Evolutionary conservation across 1,140 invertebrate species (phyloP).

Genomic region (Cepaea nemoralis): DNA sequence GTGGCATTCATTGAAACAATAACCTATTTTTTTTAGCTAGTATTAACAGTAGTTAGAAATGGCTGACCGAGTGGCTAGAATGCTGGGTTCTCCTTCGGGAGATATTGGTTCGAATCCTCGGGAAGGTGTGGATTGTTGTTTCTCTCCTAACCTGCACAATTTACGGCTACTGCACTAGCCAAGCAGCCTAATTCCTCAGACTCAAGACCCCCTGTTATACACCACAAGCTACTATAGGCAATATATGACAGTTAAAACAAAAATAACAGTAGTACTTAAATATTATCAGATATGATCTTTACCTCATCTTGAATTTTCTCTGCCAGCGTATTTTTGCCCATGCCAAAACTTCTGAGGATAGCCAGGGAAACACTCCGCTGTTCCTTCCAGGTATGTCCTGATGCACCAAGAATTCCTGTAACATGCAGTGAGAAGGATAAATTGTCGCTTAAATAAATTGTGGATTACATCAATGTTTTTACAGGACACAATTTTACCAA

Average conservation of each 20-base stretch:
- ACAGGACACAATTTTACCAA: too few species aligned
- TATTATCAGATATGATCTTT: not conserved
- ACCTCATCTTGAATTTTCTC: slow-evolving; percentile 79
- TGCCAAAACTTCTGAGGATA: slow-evolving; percentile 80
- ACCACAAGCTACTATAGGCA: too few species aligned
- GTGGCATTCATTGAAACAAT: too few species aligned
- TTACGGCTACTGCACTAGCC: too few species aligned
- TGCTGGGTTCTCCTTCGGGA: too few species aligned
- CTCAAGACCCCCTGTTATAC: too few species aligned
- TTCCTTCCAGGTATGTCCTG: slow-evolving; percentile 79
- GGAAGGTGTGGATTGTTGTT: not conserved
- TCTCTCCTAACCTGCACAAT: not conserved
- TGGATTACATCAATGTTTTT: too few species aligned
- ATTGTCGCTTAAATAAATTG: too few species aligned
- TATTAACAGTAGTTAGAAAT: not conserved
- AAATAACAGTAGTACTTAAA: not conserved
- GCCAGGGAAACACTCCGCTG: slow-evolving; percentile 81
- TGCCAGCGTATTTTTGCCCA: slow-evolving; percentile 82
- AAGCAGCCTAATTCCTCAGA: too few species aligned
- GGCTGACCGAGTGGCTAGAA: not conserved
- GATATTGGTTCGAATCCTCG: too few species aligned
- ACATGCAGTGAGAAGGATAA: too few species aligned
- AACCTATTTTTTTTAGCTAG: too few species aligned
- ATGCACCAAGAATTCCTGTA: slow-evolving; percentile 42
- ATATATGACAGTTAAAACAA: not conserved